Evolutionary conservation across 2,113 vertebrate species (phyloP), one percentile per base, ranked within the genome.

Genomic region (Cheilinus undulatus): DNA sequence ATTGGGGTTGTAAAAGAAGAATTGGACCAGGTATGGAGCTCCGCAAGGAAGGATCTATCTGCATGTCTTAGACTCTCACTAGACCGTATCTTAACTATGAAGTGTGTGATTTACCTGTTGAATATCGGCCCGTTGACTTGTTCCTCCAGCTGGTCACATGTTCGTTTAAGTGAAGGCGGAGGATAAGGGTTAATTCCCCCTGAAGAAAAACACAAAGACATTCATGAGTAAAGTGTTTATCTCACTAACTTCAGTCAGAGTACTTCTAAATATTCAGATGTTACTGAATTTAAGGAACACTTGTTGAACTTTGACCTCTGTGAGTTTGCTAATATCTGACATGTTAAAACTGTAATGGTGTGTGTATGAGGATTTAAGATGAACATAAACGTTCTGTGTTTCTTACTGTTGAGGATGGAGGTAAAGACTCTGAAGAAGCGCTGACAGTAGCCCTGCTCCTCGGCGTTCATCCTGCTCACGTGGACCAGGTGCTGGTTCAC

Each of bases 351-450:
- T 42, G 38, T 17, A 1, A 3, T 4, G 1, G 5, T 3, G 38
- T 42, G 2, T 42, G 38, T 42, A 10, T 42, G 38, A 30, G 28
- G 28, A 30, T 30, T 30, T 30, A 30, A 30, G 28, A 3, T 30
- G 28, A 30, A 30, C 3, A 30, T 7, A 30, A 30, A 30, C 4
- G 3, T 30, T 34, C 2, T 14, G n/a, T 22, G 10, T n/a, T 2
- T 65, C 95, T 96, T 92, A 97, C 95, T 83, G 30, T 84, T 89
- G 2, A 99, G 85, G 64, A 95, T 84, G 23, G 80, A 89, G 36
- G 97, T 88, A 90, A 97, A 98, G 26, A 94, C 86, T 0, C 87
- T 69, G 15, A 82, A 88, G 92, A 97, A 97, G 64, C 89, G 85
- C 22, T 85, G 83, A 15, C 92, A 80, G 0, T 96, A 96, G 1